phyloP scores from a whole-genome alignment of 2,113 vertebrate genomes.

The Centropus bengalensis region DNA sequence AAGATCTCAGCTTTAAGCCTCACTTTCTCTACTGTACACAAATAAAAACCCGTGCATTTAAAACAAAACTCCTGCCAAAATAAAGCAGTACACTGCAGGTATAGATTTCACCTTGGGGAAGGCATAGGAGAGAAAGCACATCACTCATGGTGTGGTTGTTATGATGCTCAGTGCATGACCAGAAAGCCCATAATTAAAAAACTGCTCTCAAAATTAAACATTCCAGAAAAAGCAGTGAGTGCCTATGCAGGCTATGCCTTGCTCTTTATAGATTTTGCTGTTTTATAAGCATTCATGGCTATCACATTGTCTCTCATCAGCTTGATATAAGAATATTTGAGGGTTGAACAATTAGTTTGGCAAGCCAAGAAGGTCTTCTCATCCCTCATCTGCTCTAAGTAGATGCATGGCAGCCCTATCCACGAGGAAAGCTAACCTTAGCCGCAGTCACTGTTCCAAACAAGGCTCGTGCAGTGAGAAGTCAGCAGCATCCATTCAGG shows the following conservation, averaged over 20 bases:
- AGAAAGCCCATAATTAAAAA: not conserved
- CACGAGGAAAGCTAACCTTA: not conserved
- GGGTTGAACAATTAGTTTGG: not conserved
- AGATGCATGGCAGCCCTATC: not conserved
- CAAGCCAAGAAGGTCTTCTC: not conserved
- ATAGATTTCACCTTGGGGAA: not conserved
- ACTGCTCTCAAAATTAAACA: not conserved
- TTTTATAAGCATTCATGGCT: not conserved
- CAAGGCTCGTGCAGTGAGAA: not conserved
- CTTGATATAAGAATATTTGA: not conserved
- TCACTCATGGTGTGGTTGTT: not conserved
- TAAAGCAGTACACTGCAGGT: not conserved
- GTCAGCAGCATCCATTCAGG: not conserved
- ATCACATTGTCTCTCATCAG: not conserved
- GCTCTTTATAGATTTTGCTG: not conserved
- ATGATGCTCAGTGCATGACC: not conserved
- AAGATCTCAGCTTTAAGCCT: not conserved
- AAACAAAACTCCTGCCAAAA: not conserved
- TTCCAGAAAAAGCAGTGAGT: fast-evolving
- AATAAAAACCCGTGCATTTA: not conserved
- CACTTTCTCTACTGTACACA: not conserved
- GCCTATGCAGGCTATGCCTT: not conserved
- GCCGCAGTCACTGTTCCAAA: not conserved
- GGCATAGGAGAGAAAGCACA: not conserved
- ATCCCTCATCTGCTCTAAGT: not conserved